Percentiles rank a stretch among this genome's conserved stretches.
Evolutionary conservation across 2,113 vertebrate species (phyloP).

Genomic region (Tachysurus vachellii): DNA sequence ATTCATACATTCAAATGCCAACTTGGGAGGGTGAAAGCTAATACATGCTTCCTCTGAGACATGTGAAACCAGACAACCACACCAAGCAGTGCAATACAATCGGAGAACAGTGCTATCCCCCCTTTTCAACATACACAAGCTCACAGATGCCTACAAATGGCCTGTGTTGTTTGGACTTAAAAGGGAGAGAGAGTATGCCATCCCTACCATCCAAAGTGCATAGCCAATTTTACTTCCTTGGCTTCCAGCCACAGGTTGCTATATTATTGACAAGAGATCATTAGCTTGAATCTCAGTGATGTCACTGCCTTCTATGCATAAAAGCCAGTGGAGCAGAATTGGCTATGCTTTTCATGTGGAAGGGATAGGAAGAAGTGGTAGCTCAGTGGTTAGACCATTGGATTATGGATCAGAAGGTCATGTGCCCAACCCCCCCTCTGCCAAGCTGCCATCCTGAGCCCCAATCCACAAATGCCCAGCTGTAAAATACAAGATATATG

Average conservation of each 20-base stretch:
- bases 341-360: background rate
- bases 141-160: background rate
- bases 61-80: background rate
- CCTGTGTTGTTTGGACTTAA: background rate
- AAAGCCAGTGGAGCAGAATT: background rate
- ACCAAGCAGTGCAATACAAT: background rate
- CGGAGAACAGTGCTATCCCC: background rate
- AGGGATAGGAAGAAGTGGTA: too few species aligned
- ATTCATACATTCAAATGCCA: background rate
- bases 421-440: too few species aligned
- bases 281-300: background rate
- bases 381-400: too few species aligned
- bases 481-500: too few species aligned
- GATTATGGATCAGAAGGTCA: too few species aligned
- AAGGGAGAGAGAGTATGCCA: background rate
- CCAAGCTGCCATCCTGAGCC: too few species aligned
- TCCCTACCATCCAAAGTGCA: background rate
- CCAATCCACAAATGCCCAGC: too few species aligned
- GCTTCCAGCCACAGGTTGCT: background rate
- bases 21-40: background rate
- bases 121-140: background rate
- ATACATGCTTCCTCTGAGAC: background rate
- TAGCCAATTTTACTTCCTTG: background rate
- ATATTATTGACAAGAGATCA: background rate
- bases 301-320: background rate